Evolutionary conservation across 2,797 vertebrate species (phyloP).

Genomic region (Sphenopsis melanotis): DNA sequence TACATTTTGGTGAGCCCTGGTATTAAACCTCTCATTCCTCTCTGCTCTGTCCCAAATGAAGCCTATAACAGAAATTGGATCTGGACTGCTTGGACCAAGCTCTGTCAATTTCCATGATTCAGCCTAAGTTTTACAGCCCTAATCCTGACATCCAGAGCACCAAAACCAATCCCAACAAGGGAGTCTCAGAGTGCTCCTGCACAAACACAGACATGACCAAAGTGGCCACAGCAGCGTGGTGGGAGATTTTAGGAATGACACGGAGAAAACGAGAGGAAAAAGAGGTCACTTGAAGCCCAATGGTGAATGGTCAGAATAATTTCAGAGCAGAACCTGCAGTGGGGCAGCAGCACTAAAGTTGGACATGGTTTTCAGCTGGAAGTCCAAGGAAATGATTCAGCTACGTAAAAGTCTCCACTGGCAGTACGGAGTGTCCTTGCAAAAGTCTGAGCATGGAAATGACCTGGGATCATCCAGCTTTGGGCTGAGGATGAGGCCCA

Average conservation of each 20-base stretch:
- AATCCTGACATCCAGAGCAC: neutral
- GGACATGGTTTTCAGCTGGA: neutral
- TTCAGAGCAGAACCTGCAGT: neutral
- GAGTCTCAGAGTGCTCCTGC: neutral
- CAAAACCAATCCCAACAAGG: neutral
- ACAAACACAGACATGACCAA: accelerated
- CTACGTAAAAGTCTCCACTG: accelerated
- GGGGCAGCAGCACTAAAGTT: neutral
- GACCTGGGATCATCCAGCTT: neutral
- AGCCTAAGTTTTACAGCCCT: neutral
- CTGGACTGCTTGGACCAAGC: neutral
- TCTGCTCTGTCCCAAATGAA: neutral
- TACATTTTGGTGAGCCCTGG: constrained; percentile 24
- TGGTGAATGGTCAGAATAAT: neutral
- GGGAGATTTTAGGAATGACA: neutral
- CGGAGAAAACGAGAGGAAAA: accelerated
- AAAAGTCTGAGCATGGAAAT: neutral
- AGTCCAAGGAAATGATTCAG: neutral
- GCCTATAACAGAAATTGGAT: neutral
- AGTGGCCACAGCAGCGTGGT: accelerated
- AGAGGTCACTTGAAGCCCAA: neutral
- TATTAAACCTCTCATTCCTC: constrained; percentile 29
- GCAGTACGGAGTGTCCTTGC: neutral
- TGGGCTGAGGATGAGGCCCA: neutral
- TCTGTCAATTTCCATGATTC: neutral